Percentiles rank a stretch among this genome's conserved stretches.
These are phyloP conservation scores for Druon quercuslanigerum DNA, from an alignment of 1,140 invertebrate species.

Conservation along the genomic window DNA sequence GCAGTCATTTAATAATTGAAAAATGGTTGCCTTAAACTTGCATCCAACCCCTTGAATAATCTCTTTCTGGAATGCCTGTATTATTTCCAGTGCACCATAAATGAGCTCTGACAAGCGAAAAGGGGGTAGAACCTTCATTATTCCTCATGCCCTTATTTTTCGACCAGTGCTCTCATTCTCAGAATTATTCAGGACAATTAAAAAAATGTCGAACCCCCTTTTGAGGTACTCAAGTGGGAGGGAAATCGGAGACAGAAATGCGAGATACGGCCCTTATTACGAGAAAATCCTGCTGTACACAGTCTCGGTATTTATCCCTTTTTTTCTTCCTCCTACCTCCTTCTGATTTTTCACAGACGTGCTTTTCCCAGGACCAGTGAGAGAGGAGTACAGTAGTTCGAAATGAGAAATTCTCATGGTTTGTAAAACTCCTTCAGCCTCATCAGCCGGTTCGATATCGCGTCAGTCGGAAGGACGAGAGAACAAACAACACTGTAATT, in stretches of 20 bases:
- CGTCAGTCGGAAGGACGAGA: conserved; percentile 12
- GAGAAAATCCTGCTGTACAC: conserved; percentile 23
- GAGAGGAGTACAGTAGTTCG: neutral
- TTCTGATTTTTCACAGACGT: conserved; percentile 27
- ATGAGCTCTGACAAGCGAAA: conserved; percentile 16
- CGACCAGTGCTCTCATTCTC: conserved; percentile 10
- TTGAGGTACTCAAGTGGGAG: neutral
- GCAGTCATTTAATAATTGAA: too few relatives aligned
- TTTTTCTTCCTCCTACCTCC: conserved; percentile 1
- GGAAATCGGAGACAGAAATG: conserved; percentile 14
- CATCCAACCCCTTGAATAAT: neutral
- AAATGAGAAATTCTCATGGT: conserved; percentile 31
- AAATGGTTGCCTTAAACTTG: too few relatives aligned
- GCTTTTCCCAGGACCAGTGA: conserved; percentile 20
- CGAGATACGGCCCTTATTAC: conserved; percentile 26
- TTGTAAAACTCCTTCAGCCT: conserved; percentile 30
- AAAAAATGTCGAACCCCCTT: conserved; percentile 18
- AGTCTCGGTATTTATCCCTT: conserved; percentile 29
- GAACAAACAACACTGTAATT: conserved; percentile 30
- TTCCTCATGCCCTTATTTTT: conserved; percentile 12
- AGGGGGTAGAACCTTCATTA: neutral
- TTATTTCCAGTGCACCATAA: neutral
- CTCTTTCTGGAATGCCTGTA: neutral
- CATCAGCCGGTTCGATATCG: conserved; percentile 29
- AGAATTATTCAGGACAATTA: conserved; percentile 30